phyloP scores from a whole-genome alignment of 2,888 invertebrate species.

The Neoitamus cyanurus region DNA sequence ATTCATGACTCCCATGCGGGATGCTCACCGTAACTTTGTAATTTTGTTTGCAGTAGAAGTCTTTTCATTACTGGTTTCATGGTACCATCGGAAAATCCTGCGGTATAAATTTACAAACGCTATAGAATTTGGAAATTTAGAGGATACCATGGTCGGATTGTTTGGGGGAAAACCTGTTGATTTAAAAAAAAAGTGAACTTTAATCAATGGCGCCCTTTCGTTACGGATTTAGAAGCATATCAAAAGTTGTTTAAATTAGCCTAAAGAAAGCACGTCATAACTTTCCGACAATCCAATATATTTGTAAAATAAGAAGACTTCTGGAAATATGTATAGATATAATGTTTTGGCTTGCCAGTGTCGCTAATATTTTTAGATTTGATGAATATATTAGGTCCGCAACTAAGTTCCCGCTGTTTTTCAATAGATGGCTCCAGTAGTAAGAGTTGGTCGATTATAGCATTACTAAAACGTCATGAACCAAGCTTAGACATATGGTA shows the following conservation, averaged over 20 bases:
- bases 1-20: background rate
- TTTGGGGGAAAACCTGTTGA: background rate
- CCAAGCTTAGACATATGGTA: no score
- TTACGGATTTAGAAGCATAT: background rate
- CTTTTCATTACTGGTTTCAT: background rate
- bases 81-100: background rate
- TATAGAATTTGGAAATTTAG: background rate
- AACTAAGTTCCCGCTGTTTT: no score
- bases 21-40: background rate
- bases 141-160: background rate
- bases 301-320: no score
- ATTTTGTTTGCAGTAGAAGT: background rate
- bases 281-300: no score
- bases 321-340: no score
- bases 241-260: background rate
- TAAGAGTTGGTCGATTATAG: no score
- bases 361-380: no score
- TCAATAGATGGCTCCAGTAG: no score
- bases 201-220: background rate
- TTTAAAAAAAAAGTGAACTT: background rate
- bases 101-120: background rate
- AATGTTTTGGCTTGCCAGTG: no score
- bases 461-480: no score
- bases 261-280: no score
- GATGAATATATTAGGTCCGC: no score